Conservation (phyloP, 2,113 vertebrate species). For the Myrmecobius fasciatus region DNA sequence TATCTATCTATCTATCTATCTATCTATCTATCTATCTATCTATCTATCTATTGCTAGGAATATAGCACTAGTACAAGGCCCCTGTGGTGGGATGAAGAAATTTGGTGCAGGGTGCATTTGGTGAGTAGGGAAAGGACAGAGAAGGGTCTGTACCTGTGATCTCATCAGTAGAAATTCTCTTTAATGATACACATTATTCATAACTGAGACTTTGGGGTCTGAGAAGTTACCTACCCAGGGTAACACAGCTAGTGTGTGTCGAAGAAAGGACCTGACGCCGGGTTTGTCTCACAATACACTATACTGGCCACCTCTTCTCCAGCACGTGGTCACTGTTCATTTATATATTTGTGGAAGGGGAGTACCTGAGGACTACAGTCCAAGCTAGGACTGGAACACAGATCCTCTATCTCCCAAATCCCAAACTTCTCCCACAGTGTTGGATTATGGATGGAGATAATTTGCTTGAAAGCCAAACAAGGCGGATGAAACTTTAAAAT, state of each 20-base stretch:
- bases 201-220: neutral
- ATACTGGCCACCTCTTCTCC: neutral
- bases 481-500: neutral
- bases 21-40: too few relatives aligned
- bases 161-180: neutral
- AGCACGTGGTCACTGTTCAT: neutral
- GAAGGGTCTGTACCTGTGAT: neutral
- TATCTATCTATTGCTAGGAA: too few relatives aligned
- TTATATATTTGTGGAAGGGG: neutral
- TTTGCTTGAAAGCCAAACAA: neutral
- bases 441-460: neutral
- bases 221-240: neutral
- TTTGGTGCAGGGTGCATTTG: neutral
- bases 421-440: neutral
- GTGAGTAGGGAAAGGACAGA: neutral
- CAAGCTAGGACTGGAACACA: neutral
- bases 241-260: neutral
- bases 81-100: neutral
- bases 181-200: neutral
- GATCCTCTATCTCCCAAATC: neutral
- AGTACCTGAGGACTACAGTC: neutral
- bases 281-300: neutral
- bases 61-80: neutral
- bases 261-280: neutral
- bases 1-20: too few relatives aligned